Base-by-base conservation (phyloP, 2,113 vertebrate genomes). In the Syrrhaptes paradoxus region DNA sequence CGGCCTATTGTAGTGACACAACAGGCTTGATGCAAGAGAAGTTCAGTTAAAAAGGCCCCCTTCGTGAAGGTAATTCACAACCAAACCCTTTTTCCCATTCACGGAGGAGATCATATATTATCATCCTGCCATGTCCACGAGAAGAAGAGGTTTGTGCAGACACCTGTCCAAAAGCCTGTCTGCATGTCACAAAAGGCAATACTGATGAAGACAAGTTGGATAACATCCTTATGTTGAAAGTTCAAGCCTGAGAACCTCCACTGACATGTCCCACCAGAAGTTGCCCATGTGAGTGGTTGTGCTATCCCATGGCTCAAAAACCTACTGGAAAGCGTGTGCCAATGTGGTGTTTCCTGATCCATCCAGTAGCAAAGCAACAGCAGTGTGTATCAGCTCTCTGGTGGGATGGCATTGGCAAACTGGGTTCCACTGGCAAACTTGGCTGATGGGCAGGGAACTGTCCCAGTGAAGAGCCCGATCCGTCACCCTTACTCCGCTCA, bases 41-140 rank as follows among this genome's bases (percentile, higher is more conserved):
- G 16, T 45, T 32, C 24, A 4, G n/a, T 13, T 4, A 25, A 31
- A 38, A 87, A 85, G 10, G 16, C 8, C 8, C 31, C 8, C 17
- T 68, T 68, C 3, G 1, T 16, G 31, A 87, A 68, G 31, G 58
- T 13, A 5, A 20, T 70, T 29, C 73, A 58, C 62, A 73, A 31
- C 14, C 13, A 91, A 67, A 79, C 19, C 11, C 4, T 26, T 58
- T 52, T 19, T 8, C n/a, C 59, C 22, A 2, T 32, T 22, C 38
- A 55, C 0, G 0, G 58, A 26, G 61, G 43, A 32, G 10, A 6
- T 28, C 14, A 1, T 17, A 10, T 17, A 22, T 38, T 83, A 43
- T 59, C 75, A 51, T 76, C 48, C 51, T 73, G 28, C 15, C 19
- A 11, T n/a, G 17, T 26, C 38, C 22, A 31, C 70, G 48, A 79